phyloP scores from a whole-genome alignment of 2,113 vertebrate species.

The Irena cyanogastra region DNA sequence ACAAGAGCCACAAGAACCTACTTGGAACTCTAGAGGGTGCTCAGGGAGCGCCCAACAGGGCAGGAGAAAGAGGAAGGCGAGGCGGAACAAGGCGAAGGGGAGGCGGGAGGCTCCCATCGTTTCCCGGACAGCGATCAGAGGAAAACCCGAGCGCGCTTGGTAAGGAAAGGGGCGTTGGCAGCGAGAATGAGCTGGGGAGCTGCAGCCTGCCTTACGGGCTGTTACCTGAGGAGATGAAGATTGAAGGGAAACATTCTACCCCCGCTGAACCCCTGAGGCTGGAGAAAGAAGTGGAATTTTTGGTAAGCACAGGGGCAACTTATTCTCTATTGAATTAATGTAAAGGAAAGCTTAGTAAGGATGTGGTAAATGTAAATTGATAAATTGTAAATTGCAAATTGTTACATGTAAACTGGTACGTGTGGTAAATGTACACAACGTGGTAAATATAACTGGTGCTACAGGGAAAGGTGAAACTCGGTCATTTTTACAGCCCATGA shows the following conservation, averaged over 20 bases:
- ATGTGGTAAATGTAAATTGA: neutral
- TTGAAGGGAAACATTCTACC: neutral
- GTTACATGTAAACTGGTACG: neutral
- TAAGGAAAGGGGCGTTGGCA: neutral
- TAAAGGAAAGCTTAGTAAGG: neutral
- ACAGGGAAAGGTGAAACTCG: neutral
- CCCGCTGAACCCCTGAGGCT: neutral
- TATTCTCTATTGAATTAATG: neutral
- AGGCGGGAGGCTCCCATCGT: neutral
- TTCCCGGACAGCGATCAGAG: neutral
- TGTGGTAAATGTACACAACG: neutral
- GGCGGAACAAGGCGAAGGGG: neutral
- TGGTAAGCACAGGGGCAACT: neutral
- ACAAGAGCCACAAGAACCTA: neutral
- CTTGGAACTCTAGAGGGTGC: neutral
- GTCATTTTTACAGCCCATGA: neutral
- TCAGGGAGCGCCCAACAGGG: neutral
- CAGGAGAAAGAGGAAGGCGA: neutral
- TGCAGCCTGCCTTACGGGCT: neutral
- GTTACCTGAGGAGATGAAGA: neutral
- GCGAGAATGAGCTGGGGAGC: neutral
- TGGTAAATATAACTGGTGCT: neutral
- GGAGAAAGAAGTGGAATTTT: neutral
- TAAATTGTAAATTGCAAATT: neutral
- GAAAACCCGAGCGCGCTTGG: neutral